A percentile compares a stretch with the other conserved stretches of the same genome.
These are phyloP conservation scores for Pedicia rivosa DNA, from an alignment of 2,888 invertebrate species.

Conservation along the genomic window DNA sequence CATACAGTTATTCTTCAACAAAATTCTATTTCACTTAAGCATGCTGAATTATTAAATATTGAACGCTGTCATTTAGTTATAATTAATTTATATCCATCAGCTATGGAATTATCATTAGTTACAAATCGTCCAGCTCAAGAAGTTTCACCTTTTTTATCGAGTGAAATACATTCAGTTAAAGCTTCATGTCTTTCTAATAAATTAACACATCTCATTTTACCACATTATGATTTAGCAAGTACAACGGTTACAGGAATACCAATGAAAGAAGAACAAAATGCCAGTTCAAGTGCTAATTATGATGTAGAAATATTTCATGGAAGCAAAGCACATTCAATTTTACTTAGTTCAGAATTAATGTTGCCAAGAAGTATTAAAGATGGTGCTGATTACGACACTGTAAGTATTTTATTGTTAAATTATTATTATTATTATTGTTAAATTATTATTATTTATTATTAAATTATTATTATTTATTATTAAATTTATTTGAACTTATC, in stretches of 20 bases:
- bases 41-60: slow-evolving; percentile 52
- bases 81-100: slow-evolving; percentile 74
- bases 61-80: slow-evolving; percentile 83
- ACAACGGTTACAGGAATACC: slow-evolving; percentile 98
- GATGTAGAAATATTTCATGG: slow-evolving; percentile 96
- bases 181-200: slow-evolving; percentile 60
- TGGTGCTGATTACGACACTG: slow-evolving; percentile 62
- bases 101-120: slow-evolving; percentile 60
- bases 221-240: slow-evolving; percentile 81
- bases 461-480: slow-evolving; percentile 8
- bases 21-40: slow-evolving; percentile 49
- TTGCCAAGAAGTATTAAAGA: slow-evolving; percentile 45
- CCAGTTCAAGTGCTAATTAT: slow-evolving; percentile 94
- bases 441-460: not conserved
- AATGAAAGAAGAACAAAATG: slow-evolving; percentile 99
- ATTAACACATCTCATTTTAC: slow-evolving; percentile 56
- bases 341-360: slow-evolving; percentile 47
- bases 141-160: slow-evolving; percentile 54
- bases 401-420: slow-evolving; percentile 15
- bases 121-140: slow-evolving; percentile 52
- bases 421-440: not conserved
- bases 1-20: slow-evolving; percentile 64
- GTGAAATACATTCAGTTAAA: slow-evolving; percentile 66
- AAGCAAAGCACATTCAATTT: slow-evolving; percentile 66
- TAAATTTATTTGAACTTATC: slow-evolving; percentile 2